Evolutionary conservation across 2,113 vertebrate species (phyloP).

Genomic region (Diglossa brunneiventris): DNA sequence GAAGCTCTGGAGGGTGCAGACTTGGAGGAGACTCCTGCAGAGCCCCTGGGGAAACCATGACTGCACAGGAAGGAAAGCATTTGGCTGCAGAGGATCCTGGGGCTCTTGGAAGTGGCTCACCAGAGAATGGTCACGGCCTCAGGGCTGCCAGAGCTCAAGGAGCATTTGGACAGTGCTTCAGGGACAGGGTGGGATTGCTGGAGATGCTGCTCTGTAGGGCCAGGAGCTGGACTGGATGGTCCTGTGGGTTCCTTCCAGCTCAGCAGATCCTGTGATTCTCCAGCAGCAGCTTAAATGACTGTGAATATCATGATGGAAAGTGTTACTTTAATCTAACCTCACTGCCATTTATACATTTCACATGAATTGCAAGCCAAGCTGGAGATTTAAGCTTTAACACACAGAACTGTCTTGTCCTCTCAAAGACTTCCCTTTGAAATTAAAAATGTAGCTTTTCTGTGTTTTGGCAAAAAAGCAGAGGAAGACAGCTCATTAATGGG

Average conservation of each 20-base stretch:
- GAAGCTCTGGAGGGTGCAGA: not conserved
- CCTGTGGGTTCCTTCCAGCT: not conserved
- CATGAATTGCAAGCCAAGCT: not conserved
- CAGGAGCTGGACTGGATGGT: not conserved
- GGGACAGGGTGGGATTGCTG: not conserved
- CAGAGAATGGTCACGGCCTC: accelerated
- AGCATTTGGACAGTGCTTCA: not conserved
- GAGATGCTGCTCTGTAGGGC: not conserved
- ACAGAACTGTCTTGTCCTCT: not conserved
- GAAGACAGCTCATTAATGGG: not conserved
- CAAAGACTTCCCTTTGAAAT: not conserved
- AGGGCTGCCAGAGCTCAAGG: not conserved
- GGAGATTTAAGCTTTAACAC: not conserved
- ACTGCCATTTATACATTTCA: not conserved
- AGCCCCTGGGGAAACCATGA: accelerated
- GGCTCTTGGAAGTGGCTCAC: not conserved
- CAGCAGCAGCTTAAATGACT: not conserved
- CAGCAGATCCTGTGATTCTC: not conserved
- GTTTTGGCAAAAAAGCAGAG: not conserved
- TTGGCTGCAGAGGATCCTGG: not conserved
- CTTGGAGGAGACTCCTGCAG: not conserved
- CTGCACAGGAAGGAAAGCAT: not conserved
- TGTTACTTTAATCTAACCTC: not conserved
- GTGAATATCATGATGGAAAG: not conserved
- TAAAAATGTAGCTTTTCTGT: not conserved